Evolutionary conservation across 2,797 vertebrate species (phyloP).

Genomic region (Hephaestus fuliginosus): DNA sequence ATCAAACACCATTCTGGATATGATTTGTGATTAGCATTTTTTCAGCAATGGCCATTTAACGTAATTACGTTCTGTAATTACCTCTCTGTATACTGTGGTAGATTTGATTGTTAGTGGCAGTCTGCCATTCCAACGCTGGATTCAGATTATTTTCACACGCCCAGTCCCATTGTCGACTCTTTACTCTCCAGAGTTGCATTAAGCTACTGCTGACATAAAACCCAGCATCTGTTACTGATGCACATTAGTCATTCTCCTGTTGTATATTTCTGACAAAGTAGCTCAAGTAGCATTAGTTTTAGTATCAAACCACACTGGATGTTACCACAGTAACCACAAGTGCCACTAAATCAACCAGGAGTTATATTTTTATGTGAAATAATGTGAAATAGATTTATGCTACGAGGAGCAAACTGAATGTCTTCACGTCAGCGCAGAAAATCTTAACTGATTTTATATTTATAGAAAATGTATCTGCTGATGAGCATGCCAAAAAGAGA

Average conservation of each 20-base stretch:
- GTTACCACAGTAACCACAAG: background rate
- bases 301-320: background rate
- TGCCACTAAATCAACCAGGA: background rate
- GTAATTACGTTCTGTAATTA: background rate
- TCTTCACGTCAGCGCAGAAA: background rate
- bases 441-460: background rate
- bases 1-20: background rate
- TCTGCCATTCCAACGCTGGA: fast-evolving
- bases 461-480: background rate
- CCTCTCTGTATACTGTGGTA: background rate
- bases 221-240: background rate
- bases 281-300: background rate
- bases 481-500: background rate
- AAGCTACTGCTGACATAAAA: background rate
- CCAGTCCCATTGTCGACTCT: background rate
- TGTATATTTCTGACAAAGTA: background rate
- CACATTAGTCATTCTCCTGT: too few species aligned
- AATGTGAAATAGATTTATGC: background rate
- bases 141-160: background rate
- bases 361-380: background rate
- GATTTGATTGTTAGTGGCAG: background rate
- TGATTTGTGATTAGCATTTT: background rate
- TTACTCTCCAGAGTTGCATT: background rate
- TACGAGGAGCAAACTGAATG: background rate
- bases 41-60: background rate